These are phyloP conservation scores for Lepilemur septentrionalis DNA, from an alignment of 2,797 vertebrate species.

Conservation along the genomic window DNA sequence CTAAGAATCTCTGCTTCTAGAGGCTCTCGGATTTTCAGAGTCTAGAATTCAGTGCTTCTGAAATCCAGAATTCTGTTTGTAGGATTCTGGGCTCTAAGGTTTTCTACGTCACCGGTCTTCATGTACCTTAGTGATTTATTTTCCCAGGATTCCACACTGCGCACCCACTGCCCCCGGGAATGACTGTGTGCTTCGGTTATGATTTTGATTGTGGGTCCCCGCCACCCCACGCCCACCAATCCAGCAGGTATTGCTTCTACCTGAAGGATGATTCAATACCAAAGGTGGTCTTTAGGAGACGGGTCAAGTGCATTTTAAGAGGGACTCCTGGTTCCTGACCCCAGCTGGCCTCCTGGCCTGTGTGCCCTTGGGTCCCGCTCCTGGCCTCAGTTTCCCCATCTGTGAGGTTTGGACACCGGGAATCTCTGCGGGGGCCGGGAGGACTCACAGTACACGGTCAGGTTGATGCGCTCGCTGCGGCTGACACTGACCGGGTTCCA, in stretches of 20 bases:
- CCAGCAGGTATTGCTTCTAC: neutral
- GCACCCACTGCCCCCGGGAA: neutral
- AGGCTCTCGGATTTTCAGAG: neutral
- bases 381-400: conserved; percentile 28
- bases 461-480: conserved; percentile 72
- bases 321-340: neutral
- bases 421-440: neutral
- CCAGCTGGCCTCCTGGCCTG: neutral
- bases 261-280: neutral
- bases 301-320: neutral
- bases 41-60: neutral
- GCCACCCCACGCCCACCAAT: neutral
- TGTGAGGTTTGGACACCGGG: neutral
- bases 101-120: neutral
- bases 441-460: conserved; percentile 79
- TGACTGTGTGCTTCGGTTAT: neutral
- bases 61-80: neutral
- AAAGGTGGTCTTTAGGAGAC: neutral
- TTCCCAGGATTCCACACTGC: neutral
- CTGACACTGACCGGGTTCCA: conserved; percentile 72
- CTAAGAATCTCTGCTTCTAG: neutral
- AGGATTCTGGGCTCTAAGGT: neutral
- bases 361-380: neutral
- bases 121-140: neutral
- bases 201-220: neutral